Conservation (phyloP, 2,888 invertebrate genomes). For the Elaeidobius kamerunicus region DNA sequence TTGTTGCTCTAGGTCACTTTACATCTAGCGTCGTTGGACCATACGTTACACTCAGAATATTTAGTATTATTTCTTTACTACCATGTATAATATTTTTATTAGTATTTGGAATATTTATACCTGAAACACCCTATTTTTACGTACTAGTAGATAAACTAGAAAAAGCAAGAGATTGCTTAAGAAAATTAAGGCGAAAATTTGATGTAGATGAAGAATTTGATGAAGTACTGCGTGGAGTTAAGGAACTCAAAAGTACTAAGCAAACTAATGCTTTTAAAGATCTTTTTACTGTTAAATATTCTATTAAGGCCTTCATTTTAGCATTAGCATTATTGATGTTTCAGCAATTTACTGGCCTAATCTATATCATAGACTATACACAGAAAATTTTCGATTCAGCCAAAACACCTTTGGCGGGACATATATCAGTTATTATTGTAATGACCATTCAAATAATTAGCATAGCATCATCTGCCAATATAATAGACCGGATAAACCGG, state of each 20-base stretch:
- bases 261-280: conserved; percentile 20
- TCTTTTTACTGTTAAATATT: conserved; percentile 24
- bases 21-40: conserved; percentile 34
- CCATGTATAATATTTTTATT: conserved; percentile 34
- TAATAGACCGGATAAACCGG: conserved; percentile 75
- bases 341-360: conserved; percentile 59
- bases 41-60: conserved; percentile 32
- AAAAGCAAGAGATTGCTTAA: conserved; percentile 64
- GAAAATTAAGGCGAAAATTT: conserved; percentile 50
- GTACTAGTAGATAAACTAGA: conserved; percentile 44
- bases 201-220: conserved; percentile 33
- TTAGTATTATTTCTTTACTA: conserved; percentile 32
- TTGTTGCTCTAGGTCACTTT: conserved; percentile 31
- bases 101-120: conserved; percentile 32
- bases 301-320: conserved; percentile 44
- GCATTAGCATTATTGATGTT: conserved; percentile 42
- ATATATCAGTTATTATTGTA: conserved; percentile 70
- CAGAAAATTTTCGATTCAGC: conserved; percentile 62
- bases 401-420: conserved; percentile 50
- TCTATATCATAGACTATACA: conserved; percentile 74
- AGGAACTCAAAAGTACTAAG: conserved; percentile 24
- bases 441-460: conserved; percentile 70
- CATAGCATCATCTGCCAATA: conserved; percentile 64
- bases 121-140: conserved; percentile 37
- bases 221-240: conserved; percentile 28